phyloP scores from a whole-genome alignment of 2,888 invertebrate species.

The Drosophila pullipes region DNA sequence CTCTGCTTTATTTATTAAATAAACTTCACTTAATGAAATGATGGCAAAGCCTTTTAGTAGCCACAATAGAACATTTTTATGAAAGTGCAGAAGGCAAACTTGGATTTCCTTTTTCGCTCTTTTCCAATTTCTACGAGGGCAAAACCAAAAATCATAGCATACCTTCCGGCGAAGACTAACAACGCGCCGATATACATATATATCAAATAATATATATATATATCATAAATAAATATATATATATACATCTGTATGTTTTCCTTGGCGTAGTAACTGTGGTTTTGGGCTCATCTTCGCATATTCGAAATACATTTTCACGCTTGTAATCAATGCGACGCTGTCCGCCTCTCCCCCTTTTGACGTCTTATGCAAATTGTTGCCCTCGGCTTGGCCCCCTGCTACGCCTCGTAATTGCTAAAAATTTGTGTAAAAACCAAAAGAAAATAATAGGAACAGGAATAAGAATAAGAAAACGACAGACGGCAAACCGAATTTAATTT shows the following conservation, averaged over 20 bases:
- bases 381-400: constrained; percentile 43
- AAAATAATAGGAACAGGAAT: constrained; percentile 38
- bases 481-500: constrained; percentile 78
- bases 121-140: constrained; percentile 4
- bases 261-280: constrained; percentile 26
- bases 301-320: constrained; percentile 75
- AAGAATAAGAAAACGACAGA: constrained; percentile 60
- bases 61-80: constrained; percentile 8
- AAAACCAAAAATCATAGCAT: constrained; percentile 57
- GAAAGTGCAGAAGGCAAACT: constrained; percentile 7
- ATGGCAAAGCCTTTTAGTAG: constrained; percentile 11
- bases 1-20: neutral
- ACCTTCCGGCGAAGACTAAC: constrained; percentile 62
- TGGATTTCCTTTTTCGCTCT: constrained; percentile 4
- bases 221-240: neutral
- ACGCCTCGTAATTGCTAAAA: constrained; percentile 72
- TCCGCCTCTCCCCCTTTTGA: constrained; percentile 1
- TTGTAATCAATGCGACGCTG: constrained; percentile 71
- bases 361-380: constrained; percentile 73
- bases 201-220: constrained; percentile 14
- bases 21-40: constrained; percentile 14
- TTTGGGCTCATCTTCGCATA: constrained; percentile 52
- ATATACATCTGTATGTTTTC: constrained; percentile 2
- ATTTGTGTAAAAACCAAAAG: constrained; percentile 43
- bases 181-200: constrained; percentile 33